Evolutionary conservation across 2,888 invertebrate genomes (phyloP), one percentile per base, ranked within the genome.

Genomic region (Rotaria macrura): DNA sequence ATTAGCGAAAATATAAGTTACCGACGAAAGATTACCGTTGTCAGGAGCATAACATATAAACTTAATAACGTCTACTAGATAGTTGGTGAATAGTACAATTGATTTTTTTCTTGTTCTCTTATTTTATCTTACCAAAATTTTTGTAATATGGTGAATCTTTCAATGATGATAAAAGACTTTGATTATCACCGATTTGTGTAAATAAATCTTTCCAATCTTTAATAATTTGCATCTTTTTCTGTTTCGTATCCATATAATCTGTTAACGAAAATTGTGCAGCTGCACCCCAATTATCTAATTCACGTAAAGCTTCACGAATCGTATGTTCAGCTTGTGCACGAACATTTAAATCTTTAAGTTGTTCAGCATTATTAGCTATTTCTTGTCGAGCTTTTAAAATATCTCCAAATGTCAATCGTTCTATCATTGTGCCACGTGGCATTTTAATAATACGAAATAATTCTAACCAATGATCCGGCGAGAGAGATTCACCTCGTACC

Each of bases 271-370:
- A 94, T 85, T 93, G 93, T 0, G 95, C 94, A 85, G 94, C 95
- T 0, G 95, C 92, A 88, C 95, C 96, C 98, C 99, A 99, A 87
- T 95, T 93, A 89, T 99, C 98, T 65, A 99, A 92, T 90, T 99
- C 99, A 55, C 94, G 93, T 5, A 99, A 92, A 0, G 98, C 97
- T 91, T 96, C 96, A 25, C 97, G 92, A 49, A 99, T 94, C 0
- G 96, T 94, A 85, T 97, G 94, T 91, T 99, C 98, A 85, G 96
- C 96, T 3, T 95, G 93, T 0, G 98, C 97, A 88, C 94, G 92
- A 85, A 93, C 93, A 88, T 94, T 94, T 88, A 96, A 92, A 90
- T 94, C 94, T n/a, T 94, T 93, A 72, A 95, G 91, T 87, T 92
- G 92, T 85, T 93, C 92, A 2, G 92, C 91, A 88, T 93, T 93